A percentile compares a stretch with the other conserved stretches of the same genome.
These are phyloP conservation scores for Cancer borealis DNA, from an alignment of 2,888 invertebrate genomes.

Conservation along the genomic window DNA sequence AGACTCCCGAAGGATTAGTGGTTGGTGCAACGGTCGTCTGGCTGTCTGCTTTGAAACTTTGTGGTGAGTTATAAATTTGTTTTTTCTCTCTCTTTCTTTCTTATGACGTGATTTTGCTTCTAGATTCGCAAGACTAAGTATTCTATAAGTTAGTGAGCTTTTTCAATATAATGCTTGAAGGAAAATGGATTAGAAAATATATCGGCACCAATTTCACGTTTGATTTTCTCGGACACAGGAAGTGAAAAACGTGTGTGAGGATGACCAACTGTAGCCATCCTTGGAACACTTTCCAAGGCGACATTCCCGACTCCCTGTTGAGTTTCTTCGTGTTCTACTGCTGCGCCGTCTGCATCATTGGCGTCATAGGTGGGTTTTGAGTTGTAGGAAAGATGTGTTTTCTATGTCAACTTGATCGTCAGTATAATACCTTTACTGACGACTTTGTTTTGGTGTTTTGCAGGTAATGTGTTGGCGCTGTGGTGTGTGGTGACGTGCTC, in stretches of 20 bases:
- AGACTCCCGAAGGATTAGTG: background rate
- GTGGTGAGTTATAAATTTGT: background rate
- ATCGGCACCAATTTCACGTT: background rate
- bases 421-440: background rate
- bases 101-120: background rate
- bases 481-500: slow-evolving; percentile 43
- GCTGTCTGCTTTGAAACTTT: background rate
- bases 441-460: background rate
- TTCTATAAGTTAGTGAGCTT: too few species aligned
- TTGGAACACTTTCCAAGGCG: background rate
- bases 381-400: too few species aligned
- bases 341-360: slow-evolving; percentile 14
- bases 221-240: background rate
- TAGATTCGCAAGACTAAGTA: background rate
- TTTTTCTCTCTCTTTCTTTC: background rate
- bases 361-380: background rate
- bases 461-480: slow-evolving; percentile 47
- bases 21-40: background rate
- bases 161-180: background rate
- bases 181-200: background rate
- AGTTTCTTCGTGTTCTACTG: background rate
- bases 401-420: too few species aligned
- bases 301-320: background rate
- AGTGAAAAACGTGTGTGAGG: background rate
- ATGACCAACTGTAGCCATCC: background rate